Evolutionary conservation across 2,888 invertebrate genomes (phyloP), one percentile per base, ranked within the genome.

Genomic region (Agonopterix alstromeriana): DNA sequence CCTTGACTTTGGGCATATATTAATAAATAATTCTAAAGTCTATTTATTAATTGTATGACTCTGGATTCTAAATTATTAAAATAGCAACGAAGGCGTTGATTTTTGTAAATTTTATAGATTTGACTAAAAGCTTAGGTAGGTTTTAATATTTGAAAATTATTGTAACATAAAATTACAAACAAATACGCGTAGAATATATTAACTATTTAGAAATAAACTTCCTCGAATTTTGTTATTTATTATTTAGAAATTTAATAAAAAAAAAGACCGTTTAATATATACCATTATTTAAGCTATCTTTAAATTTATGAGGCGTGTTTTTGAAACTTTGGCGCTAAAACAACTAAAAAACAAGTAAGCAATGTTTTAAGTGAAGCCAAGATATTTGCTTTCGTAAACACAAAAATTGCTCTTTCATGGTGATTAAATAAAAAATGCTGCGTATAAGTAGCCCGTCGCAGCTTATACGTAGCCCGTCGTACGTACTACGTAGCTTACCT

Each of bases 151-250:
- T 27, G 27, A 27, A 27, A 27, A 27, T 27, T 27, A 27, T 27
- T 27, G 27, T 27, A 27, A 1, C 5, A 3, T 27, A 27, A 27
- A 27, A 27, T 27, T 27, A 7, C 5, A 27, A 27, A 54, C 56
- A 57, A 55, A 47, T 46, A 53, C 53, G 53, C 50, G 50, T 51
- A 51, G 54, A 52, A 53, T 51, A 49, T 50, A 2, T 38, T 38
- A n/a, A 38, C 38, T 38, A 5, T 50, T 35, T 53, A 52, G 67
- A 56, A 58, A 56, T 64, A 67, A 70, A 70, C 65, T 73, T 72
- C 73, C 73, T 73, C 69, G 67, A 65, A 70, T 71, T n/a, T 70
- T 69, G 71, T 73, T 74, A 72, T 70, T 73, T 70, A 74, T 70
- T 74, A 71, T 72, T 68, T 73, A 73, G 67, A 65, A 59, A 70